Base-by-base conservation (phyloP, 2,113 vertebrate species). In the Hypomesus transpacificus region DNA sequence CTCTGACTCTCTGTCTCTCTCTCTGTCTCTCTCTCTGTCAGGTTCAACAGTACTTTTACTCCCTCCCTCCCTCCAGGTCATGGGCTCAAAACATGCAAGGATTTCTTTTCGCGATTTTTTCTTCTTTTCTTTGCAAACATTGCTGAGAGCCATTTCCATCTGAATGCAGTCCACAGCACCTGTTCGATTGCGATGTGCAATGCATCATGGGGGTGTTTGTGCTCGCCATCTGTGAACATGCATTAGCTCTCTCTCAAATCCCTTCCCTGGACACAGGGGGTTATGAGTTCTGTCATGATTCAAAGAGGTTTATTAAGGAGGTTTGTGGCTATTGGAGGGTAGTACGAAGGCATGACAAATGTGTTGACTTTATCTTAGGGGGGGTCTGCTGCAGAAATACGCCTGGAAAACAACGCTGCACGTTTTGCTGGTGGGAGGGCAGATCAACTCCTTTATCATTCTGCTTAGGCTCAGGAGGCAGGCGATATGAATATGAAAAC, bases 81-180 rank as follows among this genome's bases (percentile, higher is more conserved):
- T 14, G 13, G 66, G 34, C 26, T 68, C 65, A 64, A 57, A 75
- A 66, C 68, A 51, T 66, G 51, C 24, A 31, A 4, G 46, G 31
- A 22, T 21, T 18, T 9, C 2, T 17, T 8, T 5, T 9, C 2
- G 24, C 24, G 24, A 26, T 58, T 59, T 20, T 14, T 3, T 22
- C 4, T 16, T 3, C 6, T 50, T 34, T 21, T 57, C 46, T 17
- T 31, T 66, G 46, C 50, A 24, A 17, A 39, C 58, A 24, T 65
- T 28, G 14, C 18, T 20, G 63, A 70, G 51, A 4, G 34, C 26
- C 17, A 46, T 58, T 18, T 65, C 39, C 57, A 56, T 39, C 54
- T 64, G 50, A 71, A 18, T 28, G 69, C 39, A 26, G 22, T 7
- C 28, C 62, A 50, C 31, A 26, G 34, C 66, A 65, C 60, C 51